A percentile compares a stretch with the other conserved stretches of the same genome.
Conservation (phyloP, 2,888 invertebrate genomes). For the Enchytraeus crypticus region DNA sequence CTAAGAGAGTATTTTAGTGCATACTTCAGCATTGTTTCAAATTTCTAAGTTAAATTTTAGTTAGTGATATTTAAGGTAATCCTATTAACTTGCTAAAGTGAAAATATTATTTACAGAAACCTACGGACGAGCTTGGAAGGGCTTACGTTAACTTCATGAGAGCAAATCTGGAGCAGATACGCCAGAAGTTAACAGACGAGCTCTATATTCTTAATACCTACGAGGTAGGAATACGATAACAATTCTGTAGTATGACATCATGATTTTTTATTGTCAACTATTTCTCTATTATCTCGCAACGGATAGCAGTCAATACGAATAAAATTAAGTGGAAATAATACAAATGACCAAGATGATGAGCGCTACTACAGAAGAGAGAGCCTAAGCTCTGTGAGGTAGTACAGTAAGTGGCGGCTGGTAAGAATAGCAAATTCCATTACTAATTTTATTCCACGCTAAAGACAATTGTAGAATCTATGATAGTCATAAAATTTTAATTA, state of each 20-base stretch:
- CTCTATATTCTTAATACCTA: conserved; percentile 72
- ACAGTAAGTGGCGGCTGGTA: too few relatives aligned
- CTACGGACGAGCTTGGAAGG: conserved; percentile 92
- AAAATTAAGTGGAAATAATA: not conserved
- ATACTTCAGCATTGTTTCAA: too few relatives aligned
- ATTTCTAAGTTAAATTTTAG: not conserved
- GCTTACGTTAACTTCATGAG: conserved; percentile 95
- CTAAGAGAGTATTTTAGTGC: too few relatives aligned
- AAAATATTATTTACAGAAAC: conserved; percentile 39
- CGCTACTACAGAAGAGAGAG: not conserved
- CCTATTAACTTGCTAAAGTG: not conserved
- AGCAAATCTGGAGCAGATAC: conserved; percentile 92
- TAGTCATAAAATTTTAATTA: too few relatives aligned
- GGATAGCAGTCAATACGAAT: not conserved
- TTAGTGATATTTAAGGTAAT: not conserved
- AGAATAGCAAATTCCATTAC: too few relatives aligned
- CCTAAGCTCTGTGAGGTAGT: too few relatives aligned
- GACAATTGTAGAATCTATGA: too few relatives aligned
- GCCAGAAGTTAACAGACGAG: conserved; percentile 85
- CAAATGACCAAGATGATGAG: not conserved
- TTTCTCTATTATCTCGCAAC: not conserved
- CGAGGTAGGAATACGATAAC: conserved; percentile 58
- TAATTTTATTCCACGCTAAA: too few relatives aligned
- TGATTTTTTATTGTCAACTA: not conserved
- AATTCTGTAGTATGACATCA: not conserved